Evolutionary conservation across 2,888 invertebrate species (phyloP), one percentile per base, ranked within the genome.

Genomic region (Drosophila mulleri): DNA sequence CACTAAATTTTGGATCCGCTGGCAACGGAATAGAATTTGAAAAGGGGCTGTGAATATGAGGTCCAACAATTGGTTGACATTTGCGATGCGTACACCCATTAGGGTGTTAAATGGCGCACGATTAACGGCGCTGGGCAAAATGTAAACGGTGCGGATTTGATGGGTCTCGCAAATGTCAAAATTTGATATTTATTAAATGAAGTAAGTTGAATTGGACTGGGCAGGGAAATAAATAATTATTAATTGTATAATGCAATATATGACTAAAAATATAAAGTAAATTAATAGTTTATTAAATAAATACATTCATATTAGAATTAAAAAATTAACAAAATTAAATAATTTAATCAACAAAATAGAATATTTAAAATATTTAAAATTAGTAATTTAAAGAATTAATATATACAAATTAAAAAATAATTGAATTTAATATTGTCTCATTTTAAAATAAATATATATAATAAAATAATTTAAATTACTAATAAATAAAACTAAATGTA

Each of bases 1-100:
- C 96, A 89, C 95, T 96, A 93, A 97, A 97, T 84, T 96, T 96
- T 11, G 97, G 97, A 93, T 96, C 96, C 93, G 95, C 95, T 96
- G 94, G 65, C 94, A 94, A 90, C 11, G 7, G 8, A n/a, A 50
- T 50, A 65, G 2, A 50, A 20, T 11, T 29, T 8, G 2, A 20
- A 23, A 16, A 9, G 0, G 2, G 52, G 20, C 5, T 2, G 37
- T 11, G n/a, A 48, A 23, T 11, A 53, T 1, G 3, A 26, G 16
- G 0, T n/a, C 9, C 35, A 41, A 48, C 48, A 73, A 80, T 54
- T 57, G 66, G 35, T 65, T 75, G 74, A 64, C 86, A 75, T 82
- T 85, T 81, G 70, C 65, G 67, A 58, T 60, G 68, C 20, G 9
- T 11, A 62, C 52, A 56, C 78, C 70, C 72, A 20, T 84, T 78